Conservation (phyloP, 2,797 vertebrate genomes). For the Adrianichthys oophorus region DNA sequence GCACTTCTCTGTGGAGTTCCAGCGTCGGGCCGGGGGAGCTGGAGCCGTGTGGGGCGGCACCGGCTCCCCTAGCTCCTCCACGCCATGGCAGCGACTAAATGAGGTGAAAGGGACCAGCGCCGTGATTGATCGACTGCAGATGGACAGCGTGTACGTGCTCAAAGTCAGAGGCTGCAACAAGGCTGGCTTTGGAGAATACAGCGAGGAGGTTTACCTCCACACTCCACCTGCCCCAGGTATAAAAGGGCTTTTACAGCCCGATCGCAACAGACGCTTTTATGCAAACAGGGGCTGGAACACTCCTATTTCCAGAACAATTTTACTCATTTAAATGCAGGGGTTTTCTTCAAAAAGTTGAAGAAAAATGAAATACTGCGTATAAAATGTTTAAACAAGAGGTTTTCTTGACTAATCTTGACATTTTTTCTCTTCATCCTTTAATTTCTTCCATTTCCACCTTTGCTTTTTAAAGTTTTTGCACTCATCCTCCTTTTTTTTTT, state of each 20-base stretch:
- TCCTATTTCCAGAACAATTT: not conserved
- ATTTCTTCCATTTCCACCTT: slow-evolving; percentile 38
- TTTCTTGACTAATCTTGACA: slow-evolving; percentile 35
- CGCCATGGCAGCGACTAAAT: slow-evolving; percentile 88
- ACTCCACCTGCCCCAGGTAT: slow-evolving; percentile 92
- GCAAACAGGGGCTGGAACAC: not conserved
- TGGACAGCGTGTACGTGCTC: slow-evolving; percentile 91
- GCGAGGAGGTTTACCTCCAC: slow-evolving; percentile 94
- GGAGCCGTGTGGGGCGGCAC: slow-evolving; percentile 86
- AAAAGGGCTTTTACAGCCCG: slow-evolving; percentile 20
- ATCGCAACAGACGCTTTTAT: not conserved
- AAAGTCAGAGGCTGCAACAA: slow-evolving; percentile 94
- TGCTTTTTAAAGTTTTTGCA: slow-evolving; percentile 34
- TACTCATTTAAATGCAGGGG: not conserved
- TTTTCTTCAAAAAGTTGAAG: not conserved
- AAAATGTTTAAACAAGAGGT: slow-evolving; percentile 5
- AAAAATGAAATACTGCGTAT: slow-evolving; percentile 2
- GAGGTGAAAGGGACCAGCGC: slow-evolving; percentile 90
- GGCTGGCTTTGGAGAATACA: slow-evolving; percentile 94
- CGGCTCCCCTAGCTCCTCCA: slow-evolving; percentile 77
- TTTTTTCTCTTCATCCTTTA: slow-evolving; percentile 60
- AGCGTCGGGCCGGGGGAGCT: slow-evolving; percentile 83
- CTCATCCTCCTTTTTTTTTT: slow-evolving; percentile 35
- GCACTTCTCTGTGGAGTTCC: slow-evolving; percentile 94
- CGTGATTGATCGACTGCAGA: slow-evolving; percentile 89